These are phyloP conservation scores for Epirrhoe tristata DNA, from an alignment of 2,888 invertebrate genomes.

Conservation along the genomic window DNA sequence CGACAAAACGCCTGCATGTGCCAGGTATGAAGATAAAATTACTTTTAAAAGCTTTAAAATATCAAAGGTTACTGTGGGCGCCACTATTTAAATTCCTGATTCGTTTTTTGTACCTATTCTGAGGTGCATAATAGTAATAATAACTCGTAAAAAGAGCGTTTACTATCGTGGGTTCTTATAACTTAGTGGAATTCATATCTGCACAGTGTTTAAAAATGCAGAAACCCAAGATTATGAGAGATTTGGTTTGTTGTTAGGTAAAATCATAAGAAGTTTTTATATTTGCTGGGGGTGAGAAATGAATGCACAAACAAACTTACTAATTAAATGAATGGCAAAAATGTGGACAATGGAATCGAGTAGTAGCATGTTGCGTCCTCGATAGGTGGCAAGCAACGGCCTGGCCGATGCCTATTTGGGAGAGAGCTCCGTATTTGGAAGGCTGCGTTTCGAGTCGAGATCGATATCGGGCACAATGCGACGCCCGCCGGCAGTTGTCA, in stretches of 20 bases:
- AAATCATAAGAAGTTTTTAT: background rate
- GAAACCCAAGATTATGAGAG: slow-evolving; percentile 17
- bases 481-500: slow-evolving; percentile 70
- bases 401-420: slow-evolving; percentile 79
- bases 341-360: slow-evolving; percentile 73
- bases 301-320: background rate
- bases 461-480: slow-evolving; percentile 70
- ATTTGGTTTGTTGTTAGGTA: slow-evolving; percentile 22
- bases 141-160: background rate
- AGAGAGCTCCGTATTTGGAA: slow-evolving; percentile 80
- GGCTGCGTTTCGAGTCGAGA: slow-evolving; percentile 78
- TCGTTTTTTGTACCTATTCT: slow-evolving; percentile 18
- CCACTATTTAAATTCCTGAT: slow-evolving; percentile 30
- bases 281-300: background rate
- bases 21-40: slow-evolving; percentile 69
- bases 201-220: slow-evolving; percentile 26
- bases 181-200: slow-evolving; percentile 2
- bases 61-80: slow-evolving; percentile 48
- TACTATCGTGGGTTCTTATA: background rate
- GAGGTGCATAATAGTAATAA: slow-evolving; percentile 8
- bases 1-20: slow-evolving; percentile 65
- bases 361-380: slow-evolving; percentile 67
- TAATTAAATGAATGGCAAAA: slow-evolving; percentile 11
- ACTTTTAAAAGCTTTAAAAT: slow-evolving; percentile 68
- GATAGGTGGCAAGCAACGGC: slow-evolving; percentile 63